Percentiles rank a stretch among this genome's conserved stretches.
These are phyloP conservation scores for Chelonoidis abingdonii DNA, from an alignment of 2,113 vertebrate genomes.

Conservation along the genomic window DNA sequence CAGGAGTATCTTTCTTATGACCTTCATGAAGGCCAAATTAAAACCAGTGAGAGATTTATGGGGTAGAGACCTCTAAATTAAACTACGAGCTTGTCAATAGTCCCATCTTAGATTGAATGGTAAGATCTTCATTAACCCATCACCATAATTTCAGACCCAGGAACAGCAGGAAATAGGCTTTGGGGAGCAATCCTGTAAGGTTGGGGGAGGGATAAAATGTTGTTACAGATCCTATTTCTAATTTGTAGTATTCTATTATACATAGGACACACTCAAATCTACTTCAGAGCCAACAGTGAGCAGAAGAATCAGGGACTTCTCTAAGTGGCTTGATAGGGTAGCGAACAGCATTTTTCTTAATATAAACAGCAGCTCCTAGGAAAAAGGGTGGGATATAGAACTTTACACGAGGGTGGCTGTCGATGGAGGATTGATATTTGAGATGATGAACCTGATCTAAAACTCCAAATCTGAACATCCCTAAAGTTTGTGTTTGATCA, in stretches of 20 bases:
- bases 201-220: background rate
- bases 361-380: background rate
- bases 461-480: background rate
- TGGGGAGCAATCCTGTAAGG: background rate
- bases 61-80: background rate
- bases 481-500: background rate
- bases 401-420: background rate
- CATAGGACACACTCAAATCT: background rate
- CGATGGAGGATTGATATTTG: rapidly evolving
- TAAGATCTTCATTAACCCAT: background rate
- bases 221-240: background rate
- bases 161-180: background rate
- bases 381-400: background rate
- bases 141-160: rapidly evolving
- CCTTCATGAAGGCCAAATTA: background rate
- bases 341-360: background rate
- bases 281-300: background rate
- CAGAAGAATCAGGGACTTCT: background rate
- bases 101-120: rapidly evolving
- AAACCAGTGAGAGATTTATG: background rate
- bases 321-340: background rate
- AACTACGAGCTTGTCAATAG: background rate
- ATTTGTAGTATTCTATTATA: background rate
- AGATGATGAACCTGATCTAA: background rate
- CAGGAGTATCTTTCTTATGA: background rate